Evolutionary conservation across 2,797 vertebrate species (phyloP), one percentile per base, ranked within the genome.

Genomic region (Scarus forsteni): DNA sequence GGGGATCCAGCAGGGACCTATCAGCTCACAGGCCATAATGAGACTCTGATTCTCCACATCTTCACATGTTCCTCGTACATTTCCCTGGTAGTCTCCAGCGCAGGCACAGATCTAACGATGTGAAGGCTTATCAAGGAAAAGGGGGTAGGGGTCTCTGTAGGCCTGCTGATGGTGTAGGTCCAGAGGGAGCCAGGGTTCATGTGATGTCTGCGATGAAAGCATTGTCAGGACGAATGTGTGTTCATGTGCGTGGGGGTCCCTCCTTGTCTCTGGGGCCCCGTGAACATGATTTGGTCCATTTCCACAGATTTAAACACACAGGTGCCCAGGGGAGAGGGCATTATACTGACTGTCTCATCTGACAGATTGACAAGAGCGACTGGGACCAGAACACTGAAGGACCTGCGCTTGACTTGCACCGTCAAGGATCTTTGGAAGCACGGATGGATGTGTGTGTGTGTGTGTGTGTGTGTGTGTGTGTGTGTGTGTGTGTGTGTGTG

Each of bases 311-410:
- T 72, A 79, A 84, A 80, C 53, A 67, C 51, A 73, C 60, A 48
- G 40, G 63, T 67, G 40, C 65, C 82, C 15, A 16, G n/a, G 80
- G 77, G 78, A 62, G 62, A 79, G 57, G 66, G 66, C 83, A 79
- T 83, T 83, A 88, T 90, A 80, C 83, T 61, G 67, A 62, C 57
- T 84, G 75, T 82, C 91, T 77, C 34, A n/a, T 74, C 69, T 35
- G 77, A 81, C 75, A 84, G 83, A 92, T 92, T 88, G 88, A 71
- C 70, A 84, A 87, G 80, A 88, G 71, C 58, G 83, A 86, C 60
- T 79, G 73, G 79, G 12, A 69, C 85, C 76, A 58, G 71, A 85
- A 71, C 67, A 79, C 85, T 85, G 90, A 73, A 91, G 80, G 75
- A 72, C 81, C 82, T 84, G 68, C 60, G 39, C 84, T 84, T 56